phyloP scores from a whole-genome alignment of 2,797 vertebrate genomes.

The Syndactyla subalaris region DNA sequence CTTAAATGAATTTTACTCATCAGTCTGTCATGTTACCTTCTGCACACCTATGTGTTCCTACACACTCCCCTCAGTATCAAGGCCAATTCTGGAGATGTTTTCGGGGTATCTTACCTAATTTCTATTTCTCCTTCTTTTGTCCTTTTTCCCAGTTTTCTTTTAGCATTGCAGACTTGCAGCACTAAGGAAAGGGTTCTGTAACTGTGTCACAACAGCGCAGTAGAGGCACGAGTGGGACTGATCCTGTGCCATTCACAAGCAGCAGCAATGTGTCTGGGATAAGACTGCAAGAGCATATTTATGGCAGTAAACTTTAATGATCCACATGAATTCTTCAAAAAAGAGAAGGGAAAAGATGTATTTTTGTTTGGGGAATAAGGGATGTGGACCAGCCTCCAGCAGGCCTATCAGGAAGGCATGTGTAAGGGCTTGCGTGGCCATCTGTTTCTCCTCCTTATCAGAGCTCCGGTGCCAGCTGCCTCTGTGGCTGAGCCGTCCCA shows the following conservation, averaged over 20 bases:
- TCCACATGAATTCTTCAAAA: constrained; percentile 31
- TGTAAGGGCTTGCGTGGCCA: constrained; percentile 57
- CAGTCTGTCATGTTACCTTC: neutral
- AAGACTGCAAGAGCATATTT: neutral
- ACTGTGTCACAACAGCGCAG: fast-evolving
- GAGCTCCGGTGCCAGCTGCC: constrained; percentile 44
- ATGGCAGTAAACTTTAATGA: constrained; percentile 24
- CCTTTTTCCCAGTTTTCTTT: neutral
- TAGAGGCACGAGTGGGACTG: neutral
- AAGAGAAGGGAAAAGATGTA: constrained; percentile 10
- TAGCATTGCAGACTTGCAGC: neutral
- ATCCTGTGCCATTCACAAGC: neutral
- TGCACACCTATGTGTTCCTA: neutral
- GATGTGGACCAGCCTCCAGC: constrained; percentile 52
- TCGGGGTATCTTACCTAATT: neutral
- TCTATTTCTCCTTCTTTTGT: neutral
- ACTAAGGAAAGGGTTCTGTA: neutral
- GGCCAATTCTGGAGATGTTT: neutral
- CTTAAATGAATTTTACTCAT: neutral
- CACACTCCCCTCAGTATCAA: neutral
- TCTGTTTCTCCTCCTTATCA: constrained; percentile 65
- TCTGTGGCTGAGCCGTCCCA: constrained; percentile 45
- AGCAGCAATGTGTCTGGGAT: fast-evolving
- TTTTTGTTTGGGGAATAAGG: constrained; percentile 52
- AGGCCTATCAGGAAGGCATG: constrained; percentile 54